Conservation (phyloP, 2,797 vertebrate species). For the Thunnus albacares region DNA sequence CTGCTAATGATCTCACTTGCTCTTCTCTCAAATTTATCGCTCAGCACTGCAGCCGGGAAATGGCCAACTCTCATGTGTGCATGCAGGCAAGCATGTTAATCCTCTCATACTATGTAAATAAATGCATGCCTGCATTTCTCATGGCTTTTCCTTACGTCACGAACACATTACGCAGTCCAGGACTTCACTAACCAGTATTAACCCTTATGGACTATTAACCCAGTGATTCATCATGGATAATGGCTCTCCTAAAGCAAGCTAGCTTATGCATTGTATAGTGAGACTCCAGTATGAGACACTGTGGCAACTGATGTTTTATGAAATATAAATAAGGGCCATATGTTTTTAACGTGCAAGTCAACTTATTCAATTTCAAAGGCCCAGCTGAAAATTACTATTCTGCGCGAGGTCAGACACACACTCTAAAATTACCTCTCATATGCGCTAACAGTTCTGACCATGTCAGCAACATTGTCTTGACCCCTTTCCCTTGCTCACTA, state of each 20-base stretch:
- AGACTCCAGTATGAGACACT: conserved; percentile 19
- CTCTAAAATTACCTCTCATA: conserved; percentile 59
- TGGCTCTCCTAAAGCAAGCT: conserved; percentile 8
- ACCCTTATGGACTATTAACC: conserved; percentile 53
- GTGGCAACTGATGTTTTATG: conserved; percentile 50
- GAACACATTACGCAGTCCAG: conserved; percentile 20
- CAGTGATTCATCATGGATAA: conserved; percentile 54
- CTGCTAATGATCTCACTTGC: conserved; percentile 73
- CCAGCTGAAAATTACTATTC: conserved; percentile 62
- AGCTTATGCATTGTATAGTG: conserved; percentile 19
- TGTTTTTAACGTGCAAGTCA: conserved; percentile 58
- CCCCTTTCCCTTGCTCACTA: conserved; percentile 66
- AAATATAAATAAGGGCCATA: conserved; percentile 69
- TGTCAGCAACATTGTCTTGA: conserved; percentile 75
- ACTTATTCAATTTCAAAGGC: conserved; percentile 57
- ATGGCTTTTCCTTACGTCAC: conserved; percentile 2
- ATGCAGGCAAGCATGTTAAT: conserved; percentile 40
- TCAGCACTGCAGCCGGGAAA: conserved; percentile 35
- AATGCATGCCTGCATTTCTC: conserved; percentile 11
- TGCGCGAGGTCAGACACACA: conserved; percentile 47
- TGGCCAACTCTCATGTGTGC: conserved; percentile 34
- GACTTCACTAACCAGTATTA: conserved; percentile 56
- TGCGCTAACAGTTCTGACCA: conserved; percentile 65
- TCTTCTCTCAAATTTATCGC: conserved; percentile 46
- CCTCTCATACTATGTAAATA: conserved; percentile 41